Conservation (phyloP, 2,797 vertebrate genomes). For the Labeo calbasu region DNA sequence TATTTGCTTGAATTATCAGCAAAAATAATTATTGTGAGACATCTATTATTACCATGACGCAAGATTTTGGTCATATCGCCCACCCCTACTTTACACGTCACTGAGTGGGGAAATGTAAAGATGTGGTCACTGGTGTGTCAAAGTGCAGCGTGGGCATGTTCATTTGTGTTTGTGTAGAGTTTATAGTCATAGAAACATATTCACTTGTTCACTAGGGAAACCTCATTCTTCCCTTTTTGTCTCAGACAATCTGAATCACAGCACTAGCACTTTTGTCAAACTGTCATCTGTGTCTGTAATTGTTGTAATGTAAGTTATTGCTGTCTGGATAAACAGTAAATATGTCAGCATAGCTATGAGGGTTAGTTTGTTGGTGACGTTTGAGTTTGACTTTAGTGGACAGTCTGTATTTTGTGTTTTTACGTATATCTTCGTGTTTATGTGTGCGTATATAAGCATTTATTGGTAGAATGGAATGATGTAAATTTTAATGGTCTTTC, state of each 20-base stretch:
- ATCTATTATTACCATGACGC: neutral
- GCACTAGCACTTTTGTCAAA: conserved; percentile 29
- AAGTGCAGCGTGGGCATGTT: conserved; percentile 52
- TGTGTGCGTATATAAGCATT: neutral
- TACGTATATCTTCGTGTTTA: conserved; percentile 10
- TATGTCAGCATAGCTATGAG: neutral
- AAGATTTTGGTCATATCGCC: conserved; percentile 19
- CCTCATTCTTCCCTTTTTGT: conserved; percentile 50
- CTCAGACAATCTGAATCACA: conserved; percentile 18
- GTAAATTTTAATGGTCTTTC: neutral
- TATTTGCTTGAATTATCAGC: neutral
- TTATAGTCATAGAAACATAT: conserved; percentile 39
- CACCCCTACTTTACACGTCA: neutral
- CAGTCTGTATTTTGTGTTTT: conserved; percentile 19
- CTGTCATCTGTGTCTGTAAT: conserved; percentile 28
- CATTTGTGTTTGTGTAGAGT: conserved; percentile 49
- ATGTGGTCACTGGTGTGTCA: conserved; percentile 27
- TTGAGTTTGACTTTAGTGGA: conserved; percentile 20
- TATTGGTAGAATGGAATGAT: neutral
- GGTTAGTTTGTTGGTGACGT: neutral
- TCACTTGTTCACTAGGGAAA: conserved; percentile 40
- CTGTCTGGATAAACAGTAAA: neutral
- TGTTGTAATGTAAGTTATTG: conserved; percentile 30
- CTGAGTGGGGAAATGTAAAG: neutral
- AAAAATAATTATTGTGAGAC: neutral